A percentile compares a stretch with the other conserved stretches of the same genome.
phyloP scores from a whole-genome alignment of 1,140 invertebrate genomes.

The Kradibia gibbosae region DNA sequence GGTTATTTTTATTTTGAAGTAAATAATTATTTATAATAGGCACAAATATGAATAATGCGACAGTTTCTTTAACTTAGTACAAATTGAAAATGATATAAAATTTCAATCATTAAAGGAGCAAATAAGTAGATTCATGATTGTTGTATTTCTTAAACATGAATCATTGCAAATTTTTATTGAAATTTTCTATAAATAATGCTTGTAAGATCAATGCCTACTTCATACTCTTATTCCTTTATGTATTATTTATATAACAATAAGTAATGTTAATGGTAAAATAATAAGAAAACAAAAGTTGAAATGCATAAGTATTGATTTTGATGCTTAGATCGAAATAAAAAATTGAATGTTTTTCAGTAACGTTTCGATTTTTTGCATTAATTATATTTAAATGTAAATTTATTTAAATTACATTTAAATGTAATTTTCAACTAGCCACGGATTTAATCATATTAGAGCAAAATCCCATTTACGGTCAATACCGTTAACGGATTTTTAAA shows the following conservation, averaged over 20 bases:
- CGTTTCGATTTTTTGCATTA: background rate
- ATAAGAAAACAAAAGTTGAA: too few relatives aligned
- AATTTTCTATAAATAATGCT: slow-evolving; percentile 29
- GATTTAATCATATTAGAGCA: background rate
- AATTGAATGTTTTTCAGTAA: too few relatives aligned
- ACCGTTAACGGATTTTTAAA: background rate
- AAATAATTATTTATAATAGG: background rate
- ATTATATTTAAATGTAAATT: background rate
- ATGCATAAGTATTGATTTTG: too few relatives aligned
- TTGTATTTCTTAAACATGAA: slow-evolving; percentile 20
- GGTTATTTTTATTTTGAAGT: background rate
- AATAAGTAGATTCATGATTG: background rate
- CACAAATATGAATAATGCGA: background rate
- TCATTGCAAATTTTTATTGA: slow-evolving; percentile 11
- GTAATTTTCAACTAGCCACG: background rate
- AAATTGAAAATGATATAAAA: background rate
- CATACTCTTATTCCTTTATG: background rate
- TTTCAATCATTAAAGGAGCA: background rate
- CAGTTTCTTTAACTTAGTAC: background rate
- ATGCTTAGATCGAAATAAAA: too few relatives aligned
- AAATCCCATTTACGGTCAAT: background rate
- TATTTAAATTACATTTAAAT: background rate
- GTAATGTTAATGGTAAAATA: too few relatives aligned
- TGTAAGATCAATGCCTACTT: slow-evolving; percentile 4
- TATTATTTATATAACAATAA: background rate